Evolutionary conservation across 2,888 invertebrate species (phyloP).

Genomic region (Apodemia duryi): DNA sequence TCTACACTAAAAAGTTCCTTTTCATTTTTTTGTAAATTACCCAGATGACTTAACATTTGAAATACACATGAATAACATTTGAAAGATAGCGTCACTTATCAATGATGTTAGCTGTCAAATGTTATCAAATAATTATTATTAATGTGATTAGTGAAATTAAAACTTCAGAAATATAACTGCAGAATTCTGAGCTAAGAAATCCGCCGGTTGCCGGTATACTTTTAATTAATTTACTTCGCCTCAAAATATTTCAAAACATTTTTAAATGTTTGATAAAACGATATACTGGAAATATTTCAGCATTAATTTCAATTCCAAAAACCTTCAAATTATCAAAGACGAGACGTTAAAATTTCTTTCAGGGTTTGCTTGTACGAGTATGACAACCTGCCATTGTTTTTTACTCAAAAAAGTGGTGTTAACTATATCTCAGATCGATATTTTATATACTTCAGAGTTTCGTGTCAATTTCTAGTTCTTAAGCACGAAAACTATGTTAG

Average conservation of each 20-base stretch:
- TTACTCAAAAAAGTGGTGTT: no score
- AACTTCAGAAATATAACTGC: no score
- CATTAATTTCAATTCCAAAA: no score
- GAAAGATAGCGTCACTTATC: background rate
- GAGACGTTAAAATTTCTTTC: no score
- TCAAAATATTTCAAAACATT: slow-evolving; percentile 5
- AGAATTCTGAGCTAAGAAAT: background rate
- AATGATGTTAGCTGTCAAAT: no score
- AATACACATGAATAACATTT: background rate
- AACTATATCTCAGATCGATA: background rate
- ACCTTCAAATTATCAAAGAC: no score
- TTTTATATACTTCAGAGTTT: background rate
- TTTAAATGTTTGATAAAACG: slow-evolving; percentile 20
- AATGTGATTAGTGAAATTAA: no score
- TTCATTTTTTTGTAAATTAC: no score
- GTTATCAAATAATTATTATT: background rate
- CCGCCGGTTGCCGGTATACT: slow-evolving; percentile 18
- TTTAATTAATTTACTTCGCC: background rate
- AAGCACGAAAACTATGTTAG: background rate
- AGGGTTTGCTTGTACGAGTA: no score
- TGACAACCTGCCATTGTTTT: no score
- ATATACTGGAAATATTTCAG: background rate
- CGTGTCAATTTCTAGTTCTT: slow-evolving; percentile 5
- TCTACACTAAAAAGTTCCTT: no score
- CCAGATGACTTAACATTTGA: no score